Conservation (phyloP, 2,888 invertebrate species). For the Heliconius ismenius region DNA sequence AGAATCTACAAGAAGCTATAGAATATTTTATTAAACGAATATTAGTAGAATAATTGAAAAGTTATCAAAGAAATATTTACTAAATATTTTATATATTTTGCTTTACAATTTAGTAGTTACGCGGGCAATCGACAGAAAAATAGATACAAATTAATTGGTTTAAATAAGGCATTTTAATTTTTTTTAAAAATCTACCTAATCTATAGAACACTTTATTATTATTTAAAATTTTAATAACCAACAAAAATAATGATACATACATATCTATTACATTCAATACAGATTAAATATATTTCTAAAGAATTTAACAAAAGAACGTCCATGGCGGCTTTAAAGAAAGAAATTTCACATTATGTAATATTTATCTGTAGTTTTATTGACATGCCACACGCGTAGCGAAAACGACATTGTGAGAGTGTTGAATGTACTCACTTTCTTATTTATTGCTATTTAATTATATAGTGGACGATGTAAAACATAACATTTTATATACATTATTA, state of each 20-base stretch:
- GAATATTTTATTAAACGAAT: neutral
- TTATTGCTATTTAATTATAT: constrained; percentile 24
- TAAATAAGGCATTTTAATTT: no score
- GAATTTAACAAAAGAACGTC: neutral
- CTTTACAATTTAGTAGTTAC: no score
- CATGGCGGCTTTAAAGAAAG: neutral
- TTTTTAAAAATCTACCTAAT: no score
- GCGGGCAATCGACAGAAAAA: no score
- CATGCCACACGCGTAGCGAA: constrained; percentile 29
- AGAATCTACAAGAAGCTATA: neutral
- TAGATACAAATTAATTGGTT: no score
- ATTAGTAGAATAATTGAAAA: neutral
- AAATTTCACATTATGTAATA: constrained; percentile 12
- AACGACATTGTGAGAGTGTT: constrained; percentile 29
- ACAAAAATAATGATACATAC: neutral
- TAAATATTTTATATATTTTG: neutral
- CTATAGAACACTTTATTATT: no score
- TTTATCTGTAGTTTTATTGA: constrained; percentile 18
- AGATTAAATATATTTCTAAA: neutral
- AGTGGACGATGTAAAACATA: constrained; percentile 7
- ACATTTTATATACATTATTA: constrained; percentile 11
- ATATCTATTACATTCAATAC: neutral
- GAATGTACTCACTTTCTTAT: constrained; percentile 30
- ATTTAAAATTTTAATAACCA: neutral
- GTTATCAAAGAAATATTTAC: neutral